Evolutionary conservation across 2,797 vertebrate genomes (phyloP), one percentile per base, ranked within the genome.

Genomic region (Poeciliopsis presidionis): DNA sequence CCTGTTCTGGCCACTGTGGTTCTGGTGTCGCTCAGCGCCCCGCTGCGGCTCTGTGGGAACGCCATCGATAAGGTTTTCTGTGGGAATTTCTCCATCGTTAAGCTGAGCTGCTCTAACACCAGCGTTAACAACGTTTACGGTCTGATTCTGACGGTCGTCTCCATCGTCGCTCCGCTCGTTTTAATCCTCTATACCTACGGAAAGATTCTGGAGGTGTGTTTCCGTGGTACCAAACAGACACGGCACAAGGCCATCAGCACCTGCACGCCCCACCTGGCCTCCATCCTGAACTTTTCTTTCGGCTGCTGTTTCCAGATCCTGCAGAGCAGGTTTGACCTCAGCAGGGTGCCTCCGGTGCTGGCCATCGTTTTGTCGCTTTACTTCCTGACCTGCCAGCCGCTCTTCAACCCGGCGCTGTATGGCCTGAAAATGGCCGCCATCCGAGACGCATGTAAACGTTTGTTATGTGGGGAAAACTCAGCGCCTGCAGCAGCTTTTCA

Each of bases 11-110:
- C 33, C 41, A 51, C 61, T 9, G 9, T 49, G 5, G 43, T 63
- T 18, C 43, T 72, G 53, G 2, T 78, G 1, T 46, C 30, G 8
- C 30, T 78, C 51, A 78, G 18, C 18, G 43, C 43, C 1, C 28
- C 53, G 1, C 18, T 78, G 51, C 67, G 45, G 36, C 81, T 89
- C 9, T 91, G 91, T 28, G 85, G 84, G 1, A 84, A 82, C 61
- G 0, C 65, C 2, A 84, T 92, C 0, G 16, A 83, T 63, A 85
- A 70, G 5, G 70, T 91, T 0, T 86, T 74, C 74, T 90, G 89
- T 59, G 84, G 74, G 2, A 88, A 87, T n/a, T 84, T 81, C 39
- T 57, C 49, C 0, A 7, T 90, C 0, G 71, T 89, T 0, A 89
- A 82, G 63, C 79, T 89, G 39, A 25, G 80, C 0, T 91, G 90